Evolutionary conservation across 2,888 invertebrate species (phyloP).

Genomic region (Pristionchus exspectatus): DNA sequence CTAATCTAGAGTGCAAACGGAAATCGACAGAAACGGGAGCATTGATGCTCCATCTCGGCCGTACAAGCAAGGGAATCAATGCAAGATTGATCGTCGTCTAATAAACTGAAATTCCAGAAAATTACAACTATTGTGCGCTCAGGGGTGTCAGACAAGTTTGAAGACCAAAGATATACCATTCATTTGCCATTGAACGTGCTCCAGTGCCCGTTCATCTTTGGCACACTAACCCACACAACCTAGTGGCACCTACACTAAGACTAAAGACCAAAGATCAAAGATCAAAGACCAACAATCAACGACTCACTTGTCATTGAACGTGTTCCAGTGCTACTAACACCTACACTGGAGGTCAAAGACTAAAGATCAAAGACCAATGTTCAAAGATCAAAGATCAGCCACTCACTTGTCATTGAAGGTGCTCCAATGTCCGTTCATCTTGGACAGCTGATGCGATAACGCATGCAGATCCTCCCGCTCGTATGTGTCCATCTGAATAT

Average conservation of each 20-base stretch:
- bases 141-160: background rate
- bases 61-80: background rate
- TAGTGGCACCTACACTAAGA: too few relatives aligned
- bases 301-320: slow-evolving; percentile 78
- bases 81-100: background rate
- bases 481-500: slow-evolving; percentile 53
- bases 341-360: background rate
- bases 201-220: slow-evolving; percentile 77
- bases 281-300: slow-evolving; percentile 7
- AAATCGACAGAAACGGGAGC: background rate
- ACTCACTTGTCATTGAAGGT: slow-evolving; percentile 78
- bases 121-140: too few relatives aligned
- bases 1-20: background rate
- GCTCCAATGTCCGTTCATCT: slow-evolving; percentile 78
- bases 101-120: too few relatives aligned
- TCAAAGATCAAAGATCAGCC: slow-evolving; percentile 5
- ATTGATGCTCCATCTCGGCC: background rate
- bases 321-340: slow-evolving; percentile 72
- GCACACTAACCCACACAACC: slow-evolving; percentile 51
- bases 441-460: slow-evolving; percentile 73
- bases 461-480: slow-evolving; percentile 77
- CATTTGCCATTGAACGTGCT: slow-evolving; percentile 78
- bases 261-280: background rate
- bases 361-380: background rate
- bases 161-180: slow-evolving; percentile 55